Conservation (phyloP, 64 coral and sea anemone genomes). For the Hydrozoanthus tunicans region DNA sequence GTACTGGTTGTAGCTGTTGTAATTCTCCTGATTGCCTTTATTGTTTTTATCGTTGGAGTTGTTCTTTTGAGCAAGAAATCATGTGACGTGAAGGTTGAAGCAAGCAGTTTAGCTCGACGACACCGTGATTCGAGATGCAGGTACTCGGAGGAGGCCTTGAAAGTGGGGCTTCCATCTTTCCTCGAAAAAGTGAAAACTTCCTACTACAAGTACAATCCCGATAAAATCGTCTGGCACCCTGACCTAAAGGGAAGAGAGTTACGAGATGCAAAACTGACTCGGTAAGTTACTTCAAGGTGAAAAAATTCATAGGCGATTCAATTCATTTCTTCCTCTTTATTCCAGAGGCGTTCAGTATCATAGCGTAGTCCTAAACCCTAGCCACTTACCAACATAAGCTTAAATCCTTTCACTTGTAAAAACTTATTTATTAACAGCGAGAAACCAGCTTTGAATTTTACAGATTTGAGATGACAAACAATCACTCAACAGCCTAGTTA, state of each 20-base stretch:
- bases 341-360: background rate
- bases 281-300: background rate
- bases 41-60: constrained; percentile 41
- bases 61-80: constrained; percentile 5
- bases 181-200: constrained; percentile 25
- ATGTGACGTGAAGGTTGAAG: background rate
- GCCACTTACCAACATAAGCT: too few relatives aligned
- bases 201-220: constrained; percentile 2
- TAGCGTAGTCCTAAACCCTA: too few relatives aligned
- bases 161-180: constrained; percentile 15
- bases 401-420: too few relatives aligned
- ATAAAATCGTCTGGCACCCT: constrained; percentile 25
- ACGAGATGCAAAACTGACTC: background rate
- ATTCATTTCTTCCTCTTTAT: background rate
- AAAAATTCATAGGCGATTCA: background rate
- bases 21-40: background rate
- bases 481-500: too few relatives aligned
- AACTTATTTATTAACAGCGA: too few relatives aligned
- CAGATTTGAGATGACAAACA: too few relatives aligned
- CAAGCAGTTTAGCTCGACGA: background rate
- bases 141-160: constrained; percentile 15
- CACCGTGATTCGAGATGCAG: background rate
- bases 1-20: background rate
- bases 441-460: too few relatives aligned
- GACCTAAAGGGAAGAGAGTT: background rate